These are phyloP conservation scores for Gonioctena quinquepunctata DNA, from an alignment of 1,140 invertebrate genomes.

Conservation along the genomic window DNA sequence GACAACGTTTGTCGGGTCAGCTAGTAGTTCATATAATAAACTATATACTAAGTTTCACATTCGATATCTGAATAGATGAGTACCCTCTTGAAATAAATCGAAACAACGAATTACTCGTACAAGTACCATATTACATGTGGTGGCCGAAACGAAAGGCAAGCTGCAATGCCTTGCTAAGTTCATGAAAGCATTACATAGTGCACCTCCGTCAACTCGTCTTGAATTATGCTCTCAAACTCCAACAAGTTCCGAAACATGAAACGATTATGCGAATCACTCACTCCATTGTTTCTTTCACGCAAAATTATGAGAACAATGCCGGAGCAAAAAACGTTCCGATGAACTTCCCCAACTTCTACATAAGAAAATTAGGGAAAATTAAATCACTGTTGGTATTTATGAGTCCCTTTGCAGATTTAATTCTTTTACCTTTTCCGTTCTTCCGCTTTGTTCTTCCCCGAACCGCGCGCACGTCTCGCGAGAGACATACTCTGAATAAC, in stretches of 20 bases:
- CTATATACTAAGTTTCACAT: too few species aligned
- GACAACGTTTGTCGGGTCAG: too few species aligned
- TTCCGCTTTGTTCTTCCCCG: not conserved
- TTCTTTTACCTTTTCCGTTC: conserved; percentile 12
- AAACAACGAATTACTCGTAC: too few species aligned
- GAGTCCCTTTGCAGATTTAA: conserved; percentile 13
- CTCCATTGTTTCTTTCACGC: not conserved
- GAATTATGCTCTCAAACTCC: not conserved
- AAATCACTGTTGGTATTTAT: conserved; percentile 19
- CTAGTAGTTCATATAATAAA: too few species aligned
- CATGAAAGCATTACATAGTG: too few species aligned
- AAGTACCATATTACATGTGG: too few species aligned
- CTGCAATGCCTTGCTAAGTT: too few species aligned
- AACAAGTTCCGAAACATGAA: not conserved
- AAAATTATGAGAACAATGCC: not conserved
- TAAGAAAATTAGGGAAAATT: conserved; percentile 5
- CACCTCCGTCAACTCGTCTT: too few species aligned
- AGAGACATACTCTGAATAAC: not conserved
- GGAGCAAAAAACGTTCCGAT: not conserved
- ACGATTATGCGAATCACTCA: not conserved
- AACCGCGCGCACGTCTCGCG: not conserved
- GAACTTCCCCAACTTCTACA: not conserved
- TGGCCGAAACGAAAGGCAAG: too few species aligned
- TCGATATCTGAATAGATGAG: too few species aligned
- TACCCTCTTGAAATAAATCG: too few species aligned